These are phyloP conservation scores for Argyresthia albistria DNA, from an alignment of 2,888 invertebrate species.

Conservation along the genomic window DNA sequence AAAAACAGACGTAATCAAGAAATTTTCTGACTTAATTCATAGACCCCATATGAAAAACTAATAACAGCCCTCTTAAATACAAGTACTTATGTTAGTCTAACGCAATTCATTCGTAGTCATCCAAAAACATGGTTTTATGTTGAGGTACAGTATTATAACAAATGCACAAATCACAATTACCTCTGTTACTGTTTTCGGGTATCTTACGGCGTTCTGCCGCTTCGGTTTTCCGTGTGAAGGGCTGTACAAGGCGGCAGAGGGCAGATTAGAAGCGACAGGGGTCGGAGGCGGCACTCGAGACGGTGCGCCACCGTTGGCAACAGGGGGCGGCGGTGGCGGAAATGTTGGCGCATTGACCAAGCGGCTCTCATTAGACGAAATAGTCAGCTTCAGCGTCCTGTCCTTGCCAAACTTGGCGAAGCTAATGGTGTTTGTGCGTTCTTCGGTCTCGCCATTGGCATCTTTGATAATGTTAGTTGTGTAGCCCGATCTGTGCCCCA, in stretches of 20 bases:
- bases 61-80: too few species aligned
- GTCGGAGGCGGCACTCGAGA: slow-evolving; percentile 13
- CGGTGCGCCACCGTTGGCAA: slow-evolving; percentile 11
- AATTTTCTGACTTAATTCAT: too few species aligned
- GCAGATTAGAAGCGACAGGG: too few species aligned
- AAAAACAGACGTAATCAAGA: too few species aligned
- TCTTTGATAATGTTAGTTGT: slow-evolving; percentile 56
- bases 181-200: slow-evolving; percentile 40
- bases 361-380: slow-evolving; percentile 44
- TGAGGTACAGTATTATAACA: slow-evolving; percentile 44
- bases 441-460: slow-evolving; percentile 32
- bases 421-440: slow-evolving; percentile 60
- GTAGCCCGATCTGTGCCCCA: slow-evolving; percentile 36
- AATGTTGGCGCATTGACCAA: background rate
- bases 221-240: too few species aligned
- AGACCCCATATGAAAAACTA: too few species aligned
- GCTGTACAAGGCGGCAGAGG: too few species aligned
- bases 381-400: slow-evolving; percentile 51
- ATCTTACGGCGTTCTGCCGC: slow-evolving; percentile 12
- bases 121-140: slow-evolving; percentile 20
- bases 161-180: slow-evolving; percentile 60
- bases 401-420: slow-evolving; percentile 47
- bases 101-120: background rate
- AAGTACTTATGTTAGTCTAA: too few species aligned
- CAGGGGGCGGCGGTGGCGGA: slow-evolving; percentile 19